Evolutionary conservation across 35 echinoderm and acorn worm species (phyloP), one percentile per base, ranked within the genome.

Genomic region (Chiridota heheva): DNA sequence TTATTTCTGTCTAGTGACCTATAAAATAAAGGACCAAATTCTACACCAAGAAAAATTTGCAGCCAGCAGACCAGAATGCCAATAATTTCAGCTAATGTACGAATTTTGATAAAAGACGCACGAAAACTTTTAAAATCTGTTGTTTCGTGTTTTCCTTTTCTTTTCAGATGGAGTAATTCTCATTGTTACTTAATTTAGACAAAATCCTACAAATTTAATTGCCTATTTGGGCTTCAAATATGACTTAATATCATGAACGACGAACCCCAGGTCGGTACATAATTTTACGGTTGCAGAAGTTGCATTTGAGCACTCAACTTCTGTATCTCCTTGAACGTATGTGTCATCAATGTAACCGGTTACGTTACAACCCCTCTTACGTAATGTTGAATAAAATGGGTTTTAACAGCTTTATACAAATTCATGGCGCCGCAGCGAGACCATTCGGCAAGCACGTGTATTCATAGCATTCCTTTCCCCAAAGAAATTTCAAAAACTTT

Each of bases 231-330:
- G 76, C 33, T 41, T 60, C 40, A 80, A 27, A 61, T 61, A 49
- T 40, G 76, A 80, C 63, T 80, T 80, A 0, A 38, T 42, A 80
- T 12, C 8, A 80, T 80, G 76, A 80, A 80, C 25, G 49, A 80
- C 58, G 49, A 80, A 80, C 10, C 76, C 76, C 42, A 62, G 5
- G 44, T 62, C 58, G n/a, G 58, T 32, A 47, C 15, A 62, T 55
- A 82, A 82, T 27, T 49, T 35, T 13, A 67, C 60, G 48, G 78
- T 67, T 24, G 58, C 78, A 63, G 36, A 41, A 5, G 67, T 43
- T 64, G 42, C 46, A 28, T 49, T 44, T 18, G 29, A 27, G 47
- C 78, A 82, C 26, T 82, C 78, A 43, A 5, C 36, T 4, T 38
- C 30, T 5, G 67, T 70, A 25, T 70, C 75, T 15, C 75, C 75